A percentile compares a stretch with the other conserved stretches of the same genome.
Evolutionary conservation across 2,888 invertebrate genomes (phyloP).

Genomic region (Acleris sparsana): DNA sequence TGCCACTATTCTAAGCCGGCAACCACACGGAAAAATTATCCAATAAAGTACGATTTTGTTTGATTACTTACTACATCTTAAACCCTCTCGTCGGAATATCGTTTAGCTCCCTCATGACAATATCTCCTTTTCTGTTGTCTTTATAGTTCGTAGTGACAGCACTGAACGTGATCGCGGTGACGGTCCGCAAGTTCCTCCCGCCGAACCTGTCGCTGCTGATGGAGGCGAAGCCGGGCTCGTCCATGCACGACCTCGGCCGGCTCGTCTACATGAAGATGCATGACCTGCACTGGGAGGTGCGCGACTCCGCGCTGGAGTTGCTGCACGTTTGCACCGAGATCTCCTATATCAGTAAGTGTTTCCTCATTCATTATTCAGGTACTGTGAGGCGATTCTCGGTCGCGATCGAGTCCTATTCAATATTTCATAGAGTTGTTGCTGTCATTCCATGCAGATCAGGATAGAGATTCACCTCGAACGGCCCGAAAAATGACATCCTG

Average conservation of each 20-base stretch:
- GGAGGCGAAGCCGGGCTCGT: constrained; percentile 85
- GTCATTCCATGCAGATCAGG: too few relatives aligned
- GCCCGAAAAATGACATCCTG: neutral
- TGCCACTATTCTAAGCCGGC: too few relatives aligned
- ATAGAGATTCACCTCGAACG: too few relatives aligned
- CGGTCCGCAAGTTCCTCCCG: constrained; percentile 89
- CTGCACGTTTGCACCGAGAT: constrained; percentile 87
- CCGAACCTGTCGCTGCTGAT: constrained; percentile 90
- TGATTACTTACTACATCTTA: neutral
- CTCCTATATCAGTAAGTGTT: constrained; percentile 86
- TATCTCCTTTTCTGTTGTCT: neutral
- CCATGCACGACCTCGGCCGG: constrained; percentile 86
- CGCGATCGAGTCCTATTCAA: too few relatives aligned
- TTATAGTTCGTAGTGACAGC: constrained; percentile 87
- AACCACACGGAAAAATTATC: too few relatives aligned
- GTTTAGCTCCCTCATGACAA: too few relatives aligned
- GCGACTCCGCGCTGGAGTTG: constrained; percentile 90
- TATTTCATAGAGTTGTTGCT: too few relatives aligned
- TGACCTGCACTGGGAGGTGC: constrained; percentile 90
- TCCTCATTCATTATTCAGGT: too few relatives aligned
- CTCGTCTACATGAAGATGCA: constrained; percentile 88
- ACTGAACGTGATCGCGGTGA: constrained; percentile 86
- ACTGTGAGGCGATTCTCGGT: neutral
- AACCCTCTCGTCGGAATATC: too few relatives aligned
- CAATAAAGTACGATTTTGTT: too few relatives aligned